Evolutionary conservation across 1,140 invertebrate species (phyloP).

Genomic region (Drosophila auraria): DNA sequence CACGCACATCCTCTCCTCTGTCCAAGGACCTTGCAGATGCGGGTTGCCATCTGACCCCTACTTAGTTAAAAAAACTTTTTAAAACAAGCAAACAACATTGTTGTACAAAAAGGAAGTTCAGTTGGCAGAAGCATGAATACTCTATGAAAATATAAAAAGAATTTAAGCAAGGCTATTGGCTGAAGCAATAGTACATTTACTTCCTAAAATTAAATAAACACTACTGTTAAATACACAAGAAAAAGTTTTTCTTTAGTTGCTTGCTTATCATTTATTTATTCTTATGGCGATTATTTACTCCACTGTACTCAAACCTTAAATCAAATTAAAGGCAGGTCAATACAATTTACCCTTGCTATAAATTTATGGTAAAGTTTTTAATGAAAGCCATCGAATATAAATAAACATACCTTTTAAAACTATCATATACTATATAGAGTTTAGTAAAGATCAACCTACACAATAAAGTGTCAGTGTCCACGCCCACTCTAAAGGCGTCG

Average conservation of each 20-base stretch:
- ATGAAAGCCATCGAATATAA: background rate
- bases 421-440: slow-evolving; percentile 13
- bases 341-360: background rate
- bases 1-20: slow-evolving; percentile 65
- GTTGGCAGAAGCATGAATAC: background rate
- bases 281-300: too few species aligned
- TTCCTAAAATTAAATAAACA: background rate
- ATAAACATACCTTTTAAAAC: background rate
- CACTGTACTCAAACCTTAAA: background rate
- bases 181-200: background rate
- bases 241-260: too few species aligned
- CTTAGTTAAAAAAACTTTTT: slow-evolving; percentile 46
- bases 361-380: background rate
- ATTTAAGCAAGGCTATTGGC: too few species aligned
- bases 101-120: background rate
- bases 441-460: slow-evolving; percentile 55
- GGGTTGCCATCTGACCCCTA: slow-evolving; percentile 44
- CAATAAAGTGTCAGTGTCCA: slow-evolving; percentile 59
- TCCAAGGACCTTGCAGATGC: slow-evolving; percentile 35
- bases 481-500: background rate
- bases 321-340: background rate
- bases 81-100: slow-evolving; percentile 35
- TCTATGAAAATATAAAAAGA: slow-evolving; percentile 5
- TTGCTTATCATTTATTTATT: too few species aligned
- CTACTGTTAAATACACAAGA: too few species aligned